Evolutionary conservation across 2,113 vertebrate species (phyloP).

Genomic region (Ammodytes marinus): DNA sequence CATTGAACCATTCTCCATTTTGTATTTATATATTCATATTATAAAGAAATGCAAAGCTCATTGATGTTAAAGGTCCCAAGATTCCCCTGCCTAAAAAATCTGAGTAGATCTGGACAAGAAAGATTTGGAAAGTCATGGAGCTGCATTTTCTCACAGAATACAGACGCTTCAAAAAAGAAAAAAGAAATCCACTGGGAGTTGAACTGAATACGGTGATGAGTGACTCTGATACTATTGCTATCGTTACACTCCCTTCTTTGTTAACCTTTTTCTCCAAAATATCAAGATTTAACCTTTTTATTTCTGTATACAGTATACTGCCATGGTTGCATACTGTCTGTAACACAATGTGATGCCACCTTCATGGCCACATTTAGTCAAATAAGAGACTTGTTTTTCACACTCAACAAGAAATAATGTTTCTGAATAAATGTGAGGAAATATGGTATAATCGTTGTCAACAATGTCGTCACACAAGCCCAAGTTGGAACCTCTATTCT

Average conservation of each 20-base stretch:
- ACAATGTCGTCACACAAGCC: neutral
- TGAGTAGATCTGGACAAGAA: conserved; percentile 40
- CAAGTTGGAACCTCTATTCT: conserved; percentile 36
- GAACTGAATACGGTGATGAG: conserved; percentile 25
- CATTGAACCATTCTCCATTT: conserved; percentile 12
- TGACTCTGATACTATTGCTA: conserved; percentile 31
- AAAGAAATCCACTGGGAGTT: conserved; percentile 8
- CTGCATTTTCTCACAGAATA: conserved; percentile 15
- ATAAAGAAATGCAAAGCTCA: conserved; percentile 29
- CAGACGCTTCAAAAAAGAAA: conserved; percentile 11
- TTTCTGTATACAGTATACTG: neutral
- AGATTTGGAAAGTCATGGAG: conserved; percentile 18
- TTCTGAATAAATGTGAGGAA: conserved; percentile 28
- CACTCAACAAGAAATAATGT: conserved; percentile 23
- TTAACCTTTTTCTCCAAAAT: conserved; percentile 19
- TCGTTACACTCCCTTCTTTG: neutral
- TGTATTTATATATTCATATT: conserved; percentile 36
- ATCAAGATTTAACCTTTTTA: neutral
- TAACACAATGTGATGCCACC: neutral
- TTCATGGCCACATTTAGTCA: conserved; percentile 6
- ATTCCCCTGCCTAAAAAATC: conserved; percentile 33
- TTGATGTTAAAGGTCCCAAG: conserved; percentile 32
- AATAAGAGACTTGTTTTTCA: neutral
- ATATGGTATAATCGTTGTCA: conserved; percentile 20
- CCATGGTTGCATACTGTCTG: neutral